Evolutionary conservation across 2,888 invertebrate species (phyloP), one percentile per base, ranked within the genome.

Genomic region (Euproctis similis): DNA sequence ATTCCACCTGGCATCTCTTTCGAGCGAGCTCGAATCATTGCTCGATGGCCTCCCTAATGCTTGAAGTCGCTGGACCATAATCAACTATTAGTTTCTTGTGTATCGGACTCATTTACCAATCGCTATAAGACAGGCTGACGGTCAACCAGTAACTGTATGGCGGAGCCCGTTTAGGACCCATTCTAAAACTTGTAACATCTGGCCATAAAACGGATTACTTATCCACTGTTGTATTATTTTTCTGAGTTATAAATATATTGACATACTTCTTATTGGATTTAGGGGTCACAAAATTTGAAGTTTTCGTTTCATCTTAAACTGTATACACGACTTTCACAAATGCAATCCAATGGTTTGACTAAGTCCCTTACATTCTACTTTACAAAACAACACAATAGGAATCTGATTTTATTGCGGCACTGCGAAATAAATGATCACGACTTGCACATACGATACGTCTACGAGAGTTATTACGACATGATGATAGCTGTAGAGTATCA

Each of bases 91-190:
- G 40, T 53, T 67, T 68, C 65, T 69, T 58, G 48, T 51, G 57
- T 48, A 39, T 56, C 54, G 62, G 60, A n/a, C n/a, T 62, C 74
- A 76, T 78, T 55, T 67, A 75, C 67, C 61, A 60, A 72, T 73
- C 58, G 66, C 64, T 81, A 78, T 78, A 80, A 58, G 70, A 68
- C 59, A 53, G 49, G 42, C 54, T 55, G 59, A 65, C 58, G 53
- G 69, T 65, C 50, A 47, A 50, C 60, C 58, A 58, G 59, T 67
- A 65, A 59, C 61, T 82, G 82, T 84, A 84, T 81, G 81, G 81
- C 59, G 82, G 81, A 66, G 77, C 82, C 70, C 74, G 59, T 74
- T 68, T 66, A 53, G 71, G 71, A 63, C 71, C 74, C 82, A 84
- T 82, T 77, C 74, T 81, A 70, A 72, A 77, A 57, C 49, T 58